Conservation (phyloP, 2,888 invertebrate species). For the Parascotia fuliginaria region DNA sequence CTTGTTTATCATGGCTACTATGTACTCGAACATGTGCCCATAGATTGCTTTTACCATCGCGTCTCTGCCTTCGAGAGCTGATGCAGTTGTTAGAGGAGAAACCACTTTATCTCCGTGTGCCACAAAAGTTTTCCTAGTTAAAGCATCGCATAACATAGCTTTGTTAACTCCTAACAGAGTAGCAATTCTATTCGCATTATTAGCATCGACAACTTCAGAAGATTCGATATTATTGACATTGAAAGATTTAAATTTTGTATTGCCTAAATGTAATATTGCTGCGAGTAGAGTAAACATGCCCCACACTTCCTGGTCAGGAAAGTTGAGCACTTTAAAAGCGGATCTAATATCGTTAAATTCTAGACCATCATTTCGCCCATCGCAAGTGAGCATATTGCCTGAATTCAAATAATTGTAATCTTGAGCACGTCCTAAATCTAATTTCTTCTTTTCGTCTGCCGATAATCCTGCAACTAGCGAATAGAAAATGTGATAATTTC, state of each 20-base stretch:
- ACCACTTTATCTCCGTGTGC: conserved; percentile 93
- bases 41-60: conserved; percentile 97
- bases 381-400: conserved; percentile 91
- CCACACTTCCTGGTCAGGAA: conserved; percentile 93
- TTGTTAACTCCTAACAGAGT: conserved; percentile 90
- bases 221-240: conserved; percentile 94
- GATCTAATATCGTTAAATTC: conserved; percentile 95
- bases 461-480: conserved; percentile 94
- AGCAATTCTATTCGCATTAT: conserved; percentile 89
- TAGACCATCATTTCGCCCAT: conserved; percentile 92
- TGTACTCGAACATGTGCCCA: conserved; percentile 94
- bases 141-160: conserved; percentile 89
- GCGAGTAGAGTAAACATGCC: conserved; percentile 94
- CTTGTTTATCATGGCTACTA: conserved; percentile 95
- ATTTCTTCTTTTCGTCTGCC: conserved; percentile 90
- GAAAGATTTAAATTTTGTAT: conserved; percentile 92
- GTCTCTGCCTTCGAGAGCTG: conserved; percentile 94
- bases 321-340: conserved; percentile 97
- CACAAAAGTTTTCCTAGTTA: conserved; percentile 94
- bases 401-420: conserved; percentile 94
- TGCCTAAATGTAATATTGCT: conserved; percentile 96
- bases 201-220: conserved; percentile 91
- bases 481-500: conserved; percentile 98
- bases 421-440: conserved; percentile 90
- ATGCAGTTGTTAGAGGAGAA: conserved; percentile 90